Percentiles rank a stretch among this genome's conserved stretches.
phyloP scores from a whole-genome alignment of 2,888 invertebrate genomes.

The Aleiodes alternator region DNA sequence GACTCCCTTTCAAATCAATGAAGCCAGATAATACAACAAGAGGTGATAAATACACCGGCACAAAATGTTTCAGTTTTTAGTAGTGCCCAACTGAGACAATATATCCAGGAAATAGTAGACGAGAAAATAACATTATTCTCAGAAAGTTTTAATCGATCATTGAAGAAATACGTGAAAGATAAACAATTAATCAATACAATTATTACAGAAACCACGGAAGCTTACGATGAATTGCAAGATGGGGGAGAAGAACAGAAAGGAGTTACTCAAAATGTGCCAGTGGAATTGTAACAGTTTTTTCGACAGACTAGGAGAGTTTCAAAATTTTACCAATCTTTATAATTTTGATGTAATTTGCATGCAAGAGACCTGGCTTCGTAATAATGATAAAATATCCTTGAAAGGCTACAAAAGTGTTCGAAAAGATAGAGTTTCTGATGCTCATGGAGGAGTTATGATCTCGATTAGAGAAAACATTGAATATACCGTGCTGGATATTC shows the following conservation, averaged over 20 bases:
- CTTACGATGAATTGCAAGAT: neutral
- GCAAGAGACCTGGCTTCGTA: neutral
- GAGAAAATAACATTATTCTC: neutral
- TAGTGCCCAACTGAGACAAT: neutral
- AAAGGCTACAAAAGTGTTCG: neutral
- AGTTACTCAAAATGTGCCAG: neutral
- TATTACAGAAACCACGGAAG: neutral
- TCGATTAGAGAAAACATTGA: neutral
- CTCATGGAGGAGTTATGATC: neutral
- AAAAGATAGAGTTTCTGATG: neutral
- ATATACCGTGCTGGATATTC: neutral
- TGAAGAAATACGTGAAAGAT: neutral
- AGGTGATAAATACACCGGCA: neutral
- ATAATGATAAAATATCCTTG: neutral
- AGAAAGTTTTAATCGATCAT: neutral
- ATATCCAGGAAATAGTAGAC: neutral
- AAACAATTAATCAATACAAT: neutral
- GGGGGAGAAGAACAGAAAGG: neutral
- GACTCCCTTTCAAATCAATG: too few species aligned
- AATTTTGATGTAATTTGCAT: neutral
- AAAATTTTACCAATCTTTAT: neutral
- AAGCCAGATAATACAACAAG: too few species aligned
- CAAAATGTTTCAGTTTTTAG: constrained; percentile 1
- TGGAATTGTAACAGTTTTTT: neutral
- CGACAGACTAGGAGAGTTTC: neutral